phyloP scores from a whole-genome alignment of 2,888 invertebrate species.

The Kryphioiulus occultus region DNA sequence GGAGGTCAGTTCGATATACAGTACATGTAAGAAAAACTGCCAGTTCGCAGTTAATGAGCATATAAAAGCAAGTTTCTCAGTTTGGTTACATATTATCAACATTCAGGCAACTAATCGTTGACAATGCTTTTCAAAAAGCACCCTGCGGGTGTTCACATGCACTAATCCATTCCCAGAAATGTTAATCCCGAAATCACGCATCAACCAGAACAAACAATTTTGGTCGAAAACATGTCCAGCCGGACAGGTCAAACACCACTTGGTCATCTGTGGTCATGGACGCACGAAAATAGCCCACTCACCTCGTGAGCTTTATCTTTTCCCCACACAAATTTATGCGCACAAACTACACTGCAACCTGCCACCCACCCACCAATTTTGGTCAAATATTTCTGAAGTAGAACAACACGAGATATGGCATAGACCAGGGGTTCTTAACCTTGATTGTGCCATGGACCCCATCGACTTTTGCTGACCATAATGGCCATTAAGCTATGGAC shows the following conservation, averaged over 20 bases:
- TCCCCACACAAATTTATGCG: neutral
- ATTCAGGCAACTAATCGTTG: neutral
- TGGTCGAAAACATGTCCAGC: neutral
- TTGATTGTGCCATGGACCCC: too few relatives aligned
- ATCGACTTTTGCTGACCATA: too few relatives aligned
- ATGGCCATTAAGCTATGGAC: too few relatives aligned
- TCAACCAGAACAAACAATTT: neutral
- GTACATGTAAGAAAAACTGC: neutral
- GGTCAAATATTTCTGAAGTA: neutral
- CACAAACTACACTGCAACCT: neutral
- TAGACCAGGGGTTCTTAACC: neutral
- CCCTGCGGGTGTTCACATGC: neutral
- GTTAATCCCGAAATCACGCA: constrained; percentile 20
- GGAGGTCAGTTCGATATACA: neutral
- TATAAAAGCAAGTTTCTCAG: neutral
- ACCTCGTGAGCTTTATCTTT: constrained; percentile 2
- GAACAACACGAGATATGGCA: neutral
- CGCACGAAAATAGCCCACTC: constrained; percentile 25
- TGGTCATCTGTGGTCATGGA: neutral
- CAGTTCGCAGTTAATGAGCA: neutral
- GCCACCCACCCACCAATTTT: neutral
- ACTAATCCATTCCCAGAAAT: constrained; percentile 12
- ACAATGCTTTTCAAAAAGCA: neutral
- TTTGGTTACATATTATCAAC: neutral
- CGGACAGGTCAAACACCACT: constrained; percentile 30